A percentile compares a stretch with the other conserved stretches of the same genome.
phyloP scores from a whole-genome alignment of 2,113 vertebrate species.

The Tachysurus fulvidraco region DNA sequence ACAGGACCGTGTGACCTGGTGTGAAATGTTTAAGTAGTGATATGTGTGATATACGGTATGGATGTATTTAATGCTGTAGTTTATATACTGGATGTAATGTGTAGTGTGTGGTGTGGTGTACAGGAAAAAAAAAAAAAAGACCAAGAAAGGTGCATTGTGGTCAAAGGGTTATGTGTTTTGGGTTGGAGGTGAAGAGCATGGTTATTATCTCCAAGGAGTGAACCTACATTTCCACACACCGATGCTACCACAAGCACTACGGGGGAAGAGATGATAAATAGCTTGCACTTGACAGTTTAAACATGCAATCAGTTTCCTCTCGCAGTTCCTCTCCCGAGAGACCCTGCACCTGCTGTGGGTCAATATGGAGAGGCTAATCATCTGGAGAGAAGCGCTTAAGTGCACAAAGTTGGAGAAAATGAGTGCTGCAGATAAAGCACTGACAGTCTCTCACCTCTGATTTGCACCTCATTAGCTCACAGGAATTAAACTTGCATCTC shows the following conservation, averaged over 20 bases:
- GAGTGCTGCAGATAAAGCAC: constrained; percentile 36
- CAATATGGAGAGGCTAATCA: constrained; percentile 30
- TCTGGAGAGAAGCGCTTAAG: constrained; percentile 16
- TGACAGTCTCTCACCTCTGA: constrained; percentile 55
- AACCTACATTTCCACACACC: constrained; percentile 9
- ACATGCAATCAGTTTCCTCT: constrained; percentile 56
- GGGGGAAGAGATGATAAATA: constrained; percentile 50
- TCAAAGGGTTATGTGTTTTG: constrained; percentile 25
- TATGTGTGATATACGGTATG: background rate
- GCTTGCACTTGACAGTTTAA: constrained; percentile 53
- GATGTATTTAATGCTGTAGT: background rate
- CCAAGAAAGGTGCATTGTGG: background rate
- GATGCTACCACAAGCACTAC: constrained; percentile 29
- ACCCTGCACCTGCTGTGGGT: constrained; percentile 19
- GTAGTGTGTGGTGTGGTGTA: background rate
- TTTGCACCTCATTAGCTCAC: constrained; percentile 58
- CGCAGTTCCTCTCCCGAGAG: constrained; percentile 23
- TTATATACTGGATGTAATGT: background rate
- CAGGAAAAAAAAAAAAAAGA: background rate
- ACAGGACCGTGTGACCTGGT: background rate
- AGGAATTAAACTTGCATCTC: constrained; percentile 58
- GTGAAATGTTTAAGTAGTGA: background rate
- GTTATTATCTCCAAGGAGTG: constrained; percentile 39
- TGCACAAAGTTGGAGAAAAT: background rate
- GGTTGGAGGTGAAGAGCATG: constrained; percentile 19